Conservation (phyloP, 2,113 vertebrate species). For the Pica pica region DNA sequence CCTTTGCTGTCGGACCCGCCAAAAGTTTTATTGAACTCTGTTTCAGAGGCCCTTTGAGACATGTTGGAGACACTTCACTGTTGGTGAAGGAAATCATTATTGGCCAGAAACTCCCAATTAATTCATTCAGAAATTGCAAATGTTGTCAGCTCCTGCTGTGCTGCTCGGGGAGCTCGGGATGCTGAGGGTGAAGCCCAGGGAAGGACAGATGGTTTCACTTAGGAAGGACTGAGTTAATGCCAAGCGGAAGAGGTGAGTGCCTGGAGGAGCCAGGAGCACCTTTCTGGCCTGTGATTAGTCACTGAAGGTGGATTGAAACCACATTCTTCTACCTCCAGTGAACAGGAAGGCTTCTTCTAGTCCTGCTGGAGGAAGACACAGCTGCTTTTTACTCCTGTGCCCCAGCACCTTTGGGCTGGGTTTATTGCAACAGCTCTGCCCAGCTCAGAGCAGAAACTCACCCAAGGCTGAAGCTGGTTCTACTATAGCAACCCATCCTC, state of each 20-base stretch:
- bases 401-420: neutral
- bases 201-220: constrained; percentile 12
- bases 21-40: neutral
- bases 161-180: neutral
- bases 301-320: neutral
- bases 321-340: neutral
- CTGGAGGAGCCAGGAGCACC: neutral
- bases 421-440: neutral
- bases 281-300: neutral
- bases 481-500: neutral
- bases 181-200: neutral
- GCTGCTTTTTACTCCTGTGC: neutral
- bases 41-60: neutral
- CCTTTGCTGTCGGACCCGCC: neutral
- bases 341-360: neutral
- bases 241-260: neutral
- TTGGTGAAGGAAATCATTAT: neutral
- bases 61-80: neutral
- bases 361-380: neutral
- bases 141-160: neutral
- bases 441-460: neutral
- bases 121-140: neutral
- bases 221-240: neutral
- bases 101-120: neutral
- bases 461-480: neutral